Evolutionary conservation across 2,888 invertebrate species (phyloP), one percentile per base, ranked within the genome.

Genomic region (Exephanes ischioxanthus): DNA sequence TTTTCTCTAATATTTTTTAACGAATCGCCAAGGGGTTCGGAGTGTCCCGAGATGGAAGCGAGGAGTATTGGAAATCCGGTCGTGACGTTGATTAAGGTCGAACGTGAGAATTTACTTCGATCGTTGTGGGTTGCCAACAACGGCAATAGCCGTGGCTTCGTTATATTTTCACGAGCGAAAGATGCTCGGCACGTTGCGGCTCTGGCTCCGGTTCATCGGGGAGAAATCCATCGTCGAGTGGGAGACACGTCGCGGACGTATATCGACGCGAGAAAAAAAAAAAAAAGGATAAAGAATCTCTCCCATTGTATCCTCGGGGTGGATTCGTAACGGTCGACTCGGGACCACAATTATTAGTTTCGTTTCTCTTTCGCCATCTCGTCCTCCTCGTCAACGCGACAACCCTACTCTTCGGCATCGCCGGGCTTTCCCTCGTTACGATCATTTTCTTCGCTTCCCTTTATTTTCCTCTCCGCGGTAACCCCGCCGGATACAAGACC

Each of bases 291-390:
- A 73, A 84, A 81, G 68, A 71, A 82, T 76, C 61, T 19, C 45
- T 76, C 68, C 61, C 66, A 53, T 77, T 26, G 55, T 70, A 45
- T 71, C 41, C 22, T 7, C 41, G 37, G 33, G n/a, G 58, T 71
- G 41, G 11, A 80, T 80, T 67, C 48, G 30, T 66, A 82, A 77
- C 41, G 55, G 68, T 83, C 75, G 68, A 71, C 68, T 75, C 76
- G 84, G 80, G 86, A 87, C 83, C 85, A 89, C 91, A 92, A 92
- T 93, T 78, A 83, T 83, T 93, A 93, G 92, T 91, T 90, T 92
- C 91, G 88, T 91, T 91, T 91, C 86, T 87, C 86, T 87, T 86
- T 82, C 88, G 84, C 87, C 87, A 82, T 87, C 76, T 83, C 87
- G 41, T 70, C 61, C 55, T 77, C 73, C 16, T 83, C 63, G 68